These are phyloP conservation scores for Nephila pilipes DNA, from an alignment of 1,140 invertebrate genomes.

Conservation along the genomic window DNA sequence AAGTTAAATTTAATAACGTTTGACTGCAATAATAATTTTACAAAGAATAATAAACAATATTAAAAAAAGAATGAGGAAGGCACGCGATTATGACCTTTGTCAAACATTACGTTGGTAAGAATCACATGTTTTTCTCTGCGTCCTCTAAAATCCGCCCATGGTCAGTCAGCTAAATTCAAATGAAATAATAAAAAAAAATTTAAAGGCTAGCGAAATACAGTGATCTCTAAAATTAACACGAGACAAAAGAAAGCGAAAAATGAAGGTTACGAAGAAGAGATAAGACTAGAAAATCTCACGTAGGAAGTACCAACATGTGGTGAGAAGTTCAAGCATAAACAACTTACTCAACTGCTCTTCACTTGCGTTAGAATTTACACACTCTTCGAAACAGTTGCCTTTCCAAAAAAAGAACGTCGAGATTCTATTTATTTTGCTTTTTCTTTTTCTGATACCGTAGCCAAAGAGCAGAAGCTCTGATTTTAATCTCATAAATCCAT, in stretches of 20 bases:
- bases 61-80: too few relatives aligned
- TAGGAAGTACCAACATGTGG: conserved; percentile 45
- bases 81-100: too few relatives aligned
- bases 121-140: too few relatives aligned
- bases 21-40: too few relatives aligned
- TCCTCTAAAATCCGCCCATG: too few relatives aligned
- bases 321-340: conserved; percentile 47
- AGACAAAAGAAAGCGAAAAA: conserved; percentile 10
- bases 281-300: background rate
- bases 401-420: conserved; percentile 11
- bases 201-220: too few relatives aligned
- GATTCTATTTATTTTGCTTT: conserved; percentile 13
- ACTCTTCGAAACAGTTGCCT: conserved; percentile 24
- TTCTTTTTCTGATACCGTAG: background rate
- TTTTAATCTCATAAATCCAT: background rate
- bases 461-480: background rate
- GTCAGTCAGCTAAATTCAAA: too few relatives aligned
- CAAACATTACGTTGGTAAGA: too few relatives aligned
- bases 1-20: too few relatives aligned
- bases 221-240: too few relatives aligned
- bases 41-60: too few relatives aligned
- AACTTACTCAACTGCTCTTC: conserved; percentile 36
- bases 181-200: too few relatives aligned
- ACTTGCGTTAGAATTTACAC: conserved; percentile 21
- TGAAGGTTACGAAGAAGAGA: background rate